Base-by-base conservation (phyloP, 2,888 invertebrate species). In the Caenorhabditis drosophilae region DNA sequence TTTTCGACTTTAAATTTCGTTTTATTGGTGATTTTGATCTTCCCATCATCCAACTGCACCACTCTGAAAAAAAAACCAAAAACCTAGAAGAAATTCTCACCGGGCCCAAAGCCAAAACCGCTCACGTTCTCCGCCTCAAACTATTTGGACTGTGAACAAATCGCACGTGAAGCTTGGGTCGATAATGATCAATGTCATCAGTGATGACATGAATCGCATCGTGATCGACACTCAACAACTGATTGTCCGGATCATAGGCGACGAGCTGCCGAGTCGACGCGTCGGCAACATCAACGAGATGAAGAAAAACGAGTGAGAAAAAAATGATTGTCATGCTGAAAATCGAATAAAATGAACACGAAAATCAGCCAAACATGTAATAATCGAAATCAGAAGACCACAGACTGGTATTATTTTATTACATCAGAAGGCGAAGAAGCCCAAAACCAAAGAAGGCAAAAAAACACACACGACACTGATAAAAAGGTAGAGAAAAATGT, bases 171-270 rank as follows among this genome's bases (percentile, higher is more conserved):
- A 64, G 50, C 26, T 54, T 58, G 7, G 64, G 64, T 26, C 44
- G 49, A 46, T 54, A 64, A 36, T 64, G 58, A 26, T 64, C 64
- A 35, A 64, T 64, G 2, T 45, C 58, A 25, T 58, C 54, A 6
- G 64, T 64, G 31, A 64, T 64, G 7, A 58, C 58, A 34, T 53
- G 58, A 12, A 64, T 58, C 23, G 58, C 64, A 50, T 64, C 58
- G n/a, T 64, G 53, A 7, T 53, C 54, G 50, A 58, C 55, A 50
- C 54, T 58, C 44, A 64, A 16, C 16, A 64, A 47, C 26, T 54
- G 41, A 42, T 66, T 66, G 6, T 53, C 40, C 25, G 55, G 42
- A 31, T 66, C 66, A 35, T 66, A 66, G 22, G 66, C 66, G 11
- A 66, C 31, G 7, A 31, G n/a, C n/a, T n/a, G n/a, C n/a, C n/a